These are phyloP conservation scores for Tryphoninae sp. DNA, from an alignment of 2,888 invertebrate species.

Conservation along the genomic window DNA sequence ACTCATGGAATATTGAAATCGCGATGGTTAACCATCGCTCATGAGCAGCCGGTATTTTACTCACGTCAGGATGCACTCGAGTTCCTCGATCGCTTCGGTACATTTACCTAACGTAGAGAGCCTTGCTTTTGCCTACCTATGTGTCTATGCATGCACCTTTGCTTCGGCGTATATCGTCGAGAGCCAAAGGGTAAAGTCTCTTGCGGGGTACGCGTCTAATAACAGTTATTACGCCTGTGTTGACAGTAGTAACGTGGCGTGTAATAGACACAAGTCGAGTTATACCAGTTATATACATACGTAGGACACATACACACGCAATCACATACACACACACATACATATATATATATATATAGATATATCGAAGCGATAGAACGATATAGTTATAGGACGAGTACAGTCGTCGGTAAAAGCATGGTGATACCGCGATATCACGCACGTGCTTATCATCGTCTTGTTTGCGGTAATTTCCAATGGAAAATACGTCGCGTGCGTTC, in stretches of 20 bases:
- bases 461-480: background rate
- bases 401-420: constrained; percentile 22
- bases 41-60: constrained; percentile 15
- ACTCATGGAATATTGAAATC: constrained; percentile 33
- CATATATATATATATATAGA: constrained; percentile 47
- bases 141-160: constrained; percentile 28
- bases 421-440: constrained; percentile 6
- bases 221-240: constrained; percentile 78
- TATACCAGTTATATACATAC: constrained; percentile 46
- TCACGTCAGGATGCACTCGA: constrained; percentile 40
- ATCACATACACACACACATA: constrained; percentile 43
- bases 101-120: constrained; percentile 27
- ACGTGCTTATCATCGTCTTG: constrained; percentile 11
- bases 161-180: constrained; percentile 29
- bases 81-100: constrained; percentile 20
- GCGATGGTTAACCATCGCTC: constrained; percentile 28
- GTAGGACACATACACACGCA: background rate
- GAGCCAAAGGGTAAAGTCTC: constrained; percentile 66
- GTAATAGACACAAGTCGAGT: constrained; percentile 68
- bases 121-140: background rate
- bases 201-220: constrained; percentile 71
- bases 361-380: constrained; percentile 5
- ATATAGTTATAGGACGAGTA: background rate
- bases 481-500: constrained; percentile 53
- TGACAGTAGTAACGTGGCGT: constrained; percentile 77